Evolutionary conservation across 2,888 invertebrate species (phyloP), one percentile per base, ranked within the genome.

Genomic region (Harpagoxenus sublaevis): DNA sequence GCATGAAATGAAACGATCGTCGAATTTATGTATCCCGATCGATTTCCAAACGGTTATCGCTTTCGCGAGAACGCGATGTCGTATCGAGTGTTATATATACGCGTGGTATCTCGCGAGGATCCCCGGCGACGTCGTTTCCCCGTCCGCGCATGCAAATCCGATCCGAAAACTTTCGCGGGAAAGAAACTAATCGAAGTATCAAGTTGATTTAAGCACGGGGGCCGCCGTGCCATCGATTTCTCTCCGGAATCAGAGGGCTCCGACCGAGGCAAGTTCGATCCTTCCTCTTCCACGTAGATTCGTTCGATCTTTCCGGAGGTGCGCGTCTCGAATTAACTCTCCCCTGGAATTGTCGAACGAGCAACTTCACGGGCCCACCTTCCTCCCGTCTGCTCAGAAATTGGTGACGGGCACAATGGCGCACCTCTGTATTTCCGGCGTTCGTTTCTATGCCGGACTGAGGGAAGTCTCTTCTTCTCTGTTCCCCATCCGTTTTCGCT

Each of bases 161-260:
- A 74, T 0, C 23, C 60, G 35, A 75, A 75, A 81, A 75, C 75
- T 81, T 74, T n/a, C 57, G 23, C 75, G 48, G 9, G 4, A 81
- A 75, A 75, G 79, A 81, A 81, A 81, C 75, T 65, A 81, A 81
- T 81, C 60, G 48, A 81, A 75, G 60, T 81, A 81, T 81, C 79
- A 81, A 60, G 60, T 81, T 81, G 79, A 81, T 81, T 81, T 74
- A 81, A 81, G 60, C 75, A 35, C 48, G 23, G 51, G 23, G 9
- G n/a, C n/a, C 45, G 35, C 39, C 65, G 65, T 18, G 65, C 63
- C 75, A 15, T 45, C 60, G 74, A 73, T 55, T 51, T 39, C 53
- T 18, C 39, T 35, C 57, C 35, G 10, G 57, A 45, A 35, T 28
- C 51, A 39, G 12, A 28, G 66, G 18, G 31, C 45, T 73, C 35